phyloP scores from a whole-genome alignment of 2,797 vertebrate species.

The Botia almorhae region DNA sequence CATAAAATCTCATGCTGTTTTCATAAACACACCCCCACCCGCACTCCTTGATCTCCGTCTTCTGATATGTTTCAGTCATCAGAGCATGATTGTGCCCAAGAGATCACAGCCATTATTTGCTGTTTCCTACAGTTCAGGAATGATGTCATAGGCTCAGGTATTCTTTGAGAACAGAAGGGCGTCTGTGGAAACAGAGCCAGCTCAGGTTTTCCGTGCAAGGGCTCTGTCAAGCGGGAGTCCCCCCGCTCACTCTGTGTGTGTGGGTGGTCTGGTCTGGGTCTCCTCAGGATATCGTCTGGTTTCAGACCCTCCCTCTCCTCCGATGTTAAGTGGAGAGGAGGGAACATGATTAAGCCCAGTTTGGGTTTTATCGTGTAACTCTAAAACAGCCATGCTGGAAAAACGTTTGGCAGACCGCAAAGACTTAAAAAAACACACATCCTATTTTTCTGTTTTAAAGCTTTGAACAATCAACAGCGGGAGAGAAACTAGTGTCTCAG shows the following conservation, averaged over 20 bases:
- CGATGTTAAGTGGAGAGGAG: slow-evolving; percentile 39
- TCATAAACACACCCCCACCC: slow-evolving; percentile 41
- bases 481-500: slow-evolving; percentile 35
- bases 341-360: slow-evolving; percentile 49
- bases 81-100: slow-evolving; percentile 44
- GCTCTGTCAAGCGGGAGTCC: slow-evolving; percentile 40
- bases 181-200: slow-evolving; percentile 38
- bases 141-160: slow-evolving; percentile 47
- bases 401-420: slow-evolving; percentile 35
- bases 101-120: slow-evolving; percentile 40
- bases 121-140: slow-evolving; percentile 28
- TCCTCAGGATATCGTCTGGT: slow-evolving; percentile 49
- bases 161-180: slow-evolving; percentile 45
- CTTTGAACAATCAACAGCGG: slow-evolving; percentile 40
- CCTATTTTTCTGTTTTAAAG: slow-evolving; percentile 40
- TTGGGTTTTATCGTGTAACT: slow-evolving; percentile 49
- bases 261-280: slow-evolving; percentile 49
- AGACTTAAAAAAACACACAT: slow-evolving; percentile 37
- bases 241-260: neutral
- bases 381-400: slow-evolving; percentile 43
- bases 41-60: slow-evolving; percentile 34
- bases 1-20: slow-evolving; percentile 48
- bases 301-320: slow-evolving; percentile 31
- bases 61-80: slow-evolving; percentile 44
- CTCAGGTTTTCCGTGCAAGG: slow-evolving; percentile 36